These are phyloP conservation scores for Hydropotes inermis DNA, from an alignment of 2,113 vertebrate species.

Conservation along the genomic window DNA sequence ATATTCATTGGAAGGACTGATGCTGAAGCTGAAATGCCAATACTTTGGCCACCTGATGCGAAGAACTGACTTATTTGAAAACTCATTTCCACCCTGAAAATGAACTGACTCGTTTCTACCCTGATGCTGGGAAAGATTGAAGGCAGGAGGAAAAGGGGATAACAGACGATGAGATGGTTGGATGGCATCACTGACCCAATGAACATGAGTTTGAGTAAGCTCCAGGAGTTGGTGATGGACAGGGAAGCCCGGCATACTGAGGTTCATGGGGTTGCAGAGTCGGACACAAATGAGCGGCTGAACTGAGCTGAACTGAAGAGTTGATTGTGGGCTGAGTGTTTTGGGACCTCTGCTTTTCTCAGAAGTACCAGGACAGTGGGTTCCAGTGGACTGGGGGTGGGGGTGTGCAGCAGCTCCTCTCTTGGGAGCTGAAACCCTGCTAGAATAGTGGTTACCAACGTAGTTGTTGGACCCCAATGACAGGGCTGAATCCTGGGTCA, in stretches of 20 bases:
- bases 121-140: neutral
- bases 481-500: neutral
- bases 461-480: neutral
- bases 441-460: neutral
- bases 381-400: neutral
- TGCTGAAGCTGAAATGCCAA: neutral
- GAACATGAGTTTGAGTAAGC: neutral
- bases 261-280: neutral
- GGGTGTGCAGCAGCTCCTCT: neutral
- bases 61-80: neutral
- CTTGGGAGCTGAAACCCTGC: rapidly evolving
- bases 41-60: neutral
- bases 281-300: rapidly evolving
- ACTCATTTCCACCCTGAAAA: neutral
- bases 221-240: neutral
- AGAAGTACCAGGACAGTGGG: neutral
- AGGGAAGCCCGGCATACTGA: neutral
- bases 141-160: neutral
- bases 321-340: too few relatives aligned
- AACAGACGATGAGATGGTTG: neutral
- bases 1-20: neutral
- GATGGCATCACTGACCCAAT: neutral
- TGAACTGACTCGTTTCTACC: neutral
- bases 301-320: neutral
- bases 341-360: neutral